phyloP scores from a whole-genome alignment of 1,140 invertebrate genomes.

The Diprion similis region DNA sequence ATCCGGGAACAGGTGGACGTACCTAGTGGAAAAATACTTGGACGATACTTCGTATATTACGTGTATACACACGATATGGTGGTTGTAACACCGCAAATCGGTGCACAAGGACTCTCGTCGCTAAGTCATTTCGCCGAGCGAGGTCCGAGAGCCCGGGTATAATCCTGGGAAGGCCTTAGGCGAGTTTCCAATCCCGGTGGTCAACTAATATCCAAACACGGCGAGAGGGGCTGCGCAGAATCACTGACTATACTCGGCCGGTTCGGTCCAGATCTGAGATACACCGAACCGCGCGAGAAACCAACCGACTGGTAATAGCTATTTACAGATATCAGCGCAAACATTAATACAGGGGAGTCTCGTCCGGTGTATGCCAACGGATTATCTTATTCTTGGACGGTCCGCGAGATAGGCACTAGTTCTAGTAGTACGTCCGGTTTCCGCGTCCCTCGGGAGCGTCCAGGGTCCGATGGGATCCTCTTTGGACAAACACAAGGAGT shows the following conservation, averaged over 20 bases:
- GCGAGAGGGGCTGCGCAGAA: slow-evolving; percentile 27
- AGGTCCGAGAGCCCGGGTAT: neutral
- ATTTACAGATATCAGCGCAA: slow-evolving; percentile 59
- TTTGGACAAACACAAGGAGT: slow-evolving; percentile 22
- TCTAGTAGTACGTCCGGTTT: slow-evolving; percentile 8
- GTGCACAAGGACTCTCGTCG: neutral
- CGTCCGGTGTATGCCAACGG: slow-evolving; percentile 46
- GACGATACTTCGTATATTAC: too few species aligned
- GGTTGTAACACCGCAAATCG: too few species aligned
- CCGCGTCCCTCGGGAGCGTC: slow-evolving; percentile 19
- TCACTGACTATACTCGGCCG: slow-evolving; percentile 32
- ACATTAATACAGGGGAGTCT: slow-evolving; percentile 56
- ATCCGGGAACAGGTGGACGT: too few species aligned
- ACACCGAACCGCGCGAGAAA: neutral
- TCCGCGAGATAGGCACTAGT: neutral
- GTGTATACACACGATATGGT: too few species aligned
- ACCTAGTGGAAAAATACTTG: too few species aligned
- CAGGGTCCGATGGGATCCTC: slow-evolving; percentile 16
- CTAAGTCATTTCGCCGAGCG: neutral
- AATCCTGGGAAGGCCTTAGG: slow-evolving; percentile 26
- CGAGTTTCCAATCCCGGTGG: slow-evolving; percentile 57
- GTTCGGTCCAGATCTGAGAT: too few species aligned
- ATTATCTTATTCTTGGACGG: slow-evolving; percentile 58
- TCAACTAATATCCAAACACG: slow-evolving; percentile 54
- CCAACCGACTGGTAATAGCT: slow-evolving; percentile 47